phyloP scores from a whole-genome alignment of 2,113 vertebrate species.

The Oreocharis arfaki region DNA sequence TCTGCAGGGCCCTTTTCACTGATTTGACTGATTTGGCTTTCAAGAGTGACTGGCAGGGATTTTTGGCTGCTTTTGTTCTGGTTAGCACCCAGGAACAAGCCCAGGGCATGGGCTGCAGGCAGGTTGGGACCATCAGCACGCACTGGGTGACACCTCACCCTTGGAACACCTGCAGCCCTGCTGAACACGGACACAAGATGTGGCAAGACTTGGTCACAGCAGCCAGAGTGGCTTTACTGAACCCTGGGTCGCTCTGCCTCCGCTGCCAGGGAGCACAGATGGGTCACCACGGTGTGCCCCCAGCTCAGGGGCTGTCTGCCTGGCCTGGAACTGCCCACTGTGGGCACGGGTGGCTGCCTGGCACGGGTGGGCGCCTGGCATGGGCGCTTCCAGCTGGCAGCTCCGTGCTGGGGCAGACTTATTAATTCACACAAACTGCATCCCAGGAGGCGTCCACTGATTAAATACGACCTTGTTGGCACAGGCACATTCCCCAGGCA shows the following conservation, averaged over 20 bases:
- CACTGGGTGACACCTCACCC: not conserved
- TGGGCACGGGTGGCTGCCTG: not conserved
- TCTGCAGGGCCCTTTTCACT: not conserved
- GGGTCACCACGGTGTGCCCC: not conserved
- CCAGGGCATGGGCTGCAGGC: not conserved
- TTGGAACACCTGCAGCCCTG: not conserved
- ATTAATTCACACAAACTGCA: not conserved
- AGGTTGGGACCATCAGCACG: fast-evolving
- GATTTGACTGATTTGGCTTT: not conserved
- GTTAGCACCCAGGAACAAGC: not conserved
- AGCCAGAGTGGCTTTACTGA: not conserved
- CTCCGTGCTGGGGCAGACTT: not conserved
- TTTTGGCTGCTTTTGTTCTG: not conserved
- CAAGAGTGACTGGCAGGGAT: not conserved
- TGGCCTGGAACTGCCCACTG: not conserved
- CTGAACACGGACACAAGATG: not conserved
- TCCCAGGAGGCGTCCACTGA: not conserved
- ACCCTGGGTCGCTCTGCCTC: not conserved
- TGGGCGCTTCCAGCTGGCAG: not conserved
- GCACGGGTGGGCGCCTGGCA: not conserved
- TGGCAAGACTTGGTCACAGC: not conserved
- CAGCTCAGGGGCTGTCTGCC: not conserved
- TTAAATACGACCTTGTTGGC: slow-evolving; percentile 22
- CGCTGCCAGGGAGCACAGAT: not conserved
- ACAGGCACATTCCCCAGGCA: fast-evolving